Base-by-base conservation (phyloP, 2,888 invertebrate genomes). In the Ganaspis brasiliensis region DNA sequence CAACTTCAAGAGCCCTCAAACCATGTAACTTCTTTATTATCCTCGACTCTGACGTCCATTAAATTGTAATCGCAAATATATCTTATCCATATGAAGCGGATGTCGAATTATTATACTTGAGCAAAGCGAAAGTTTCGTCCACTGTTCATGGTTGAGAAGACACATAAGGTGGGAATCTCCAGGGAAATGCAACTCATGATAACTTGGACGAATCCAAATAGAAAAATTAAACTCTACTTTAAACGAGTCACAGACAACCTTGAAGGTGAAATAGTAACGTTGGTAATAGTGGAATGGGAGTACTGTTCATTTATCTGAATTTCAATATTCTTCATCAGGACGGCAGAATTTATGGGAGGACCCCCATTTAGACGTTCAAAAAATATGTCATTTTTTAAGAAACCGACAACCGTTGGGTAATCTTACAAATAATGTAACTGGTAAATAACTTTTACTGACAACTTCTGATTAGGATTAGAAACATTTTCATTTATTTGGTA, bases 1-100 rank as follows among this genome's bases (percentile, higher is more conserved):
- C 81, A 81, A 81, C 79, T 79, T 83, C 80, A 75, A 63, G 79
- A 76, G 79, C 75, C 82, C 79, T 80, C 67, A 80, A 84, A 81
- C 82, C 79, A 79, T 75, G 57, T 21, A 70, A 74, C 78, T 78
- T 75, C 78, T 77, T 80, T 80, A 79, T 80, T 74, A 75, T 80
- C 74, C 61, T 55, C 49, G 76, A 72, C 76, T 80, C 74, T 77
- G 77, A 70, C 74, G 61, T 72, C 72, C 72, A 72, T 72, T 72
- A 76, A 63, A 74, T 61, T 71, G 77, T 77, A 79, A 79, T 79
- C 77, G 67, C 76, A 40, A 79, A 75, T 76, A 77, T 79, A 52
- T 52, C 16, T 52, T 49, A 77, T 74, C 40, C 79, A 72, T 72
- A 26, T 67, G 21, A 73, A 71, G 61, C 73, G 35, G 71, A 67